Evolutionary conservation across 2,113 vertebrate species (phyloP).

Genomic region (Himantopus leucocephalus): DNA sequence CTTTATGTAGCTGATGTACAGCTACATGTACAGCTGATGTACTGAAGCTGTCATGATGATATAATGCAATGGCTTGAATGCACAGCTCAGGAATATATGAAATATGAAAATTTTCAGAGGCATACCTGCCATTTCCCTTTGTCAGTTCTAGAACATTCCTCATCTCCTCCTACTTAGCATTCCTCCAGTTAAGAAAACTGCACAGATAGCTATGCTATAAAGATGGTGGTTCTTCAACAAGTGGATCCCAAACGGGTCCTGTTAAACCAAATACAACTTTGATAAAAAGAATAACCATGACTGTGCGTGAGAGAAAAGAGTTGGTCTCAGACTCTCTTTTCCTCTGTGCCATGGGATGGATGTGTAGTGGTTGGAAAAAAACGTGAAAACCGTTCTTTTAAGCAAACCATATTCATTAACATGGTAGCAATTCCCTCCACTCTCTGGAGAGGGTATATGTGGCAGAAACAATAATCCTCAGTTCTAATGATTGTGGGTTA

Average conservation of each 20-base stretch:
- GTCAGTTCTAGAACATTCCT: background rate
- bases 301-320: background rate
- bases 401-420: background rate
- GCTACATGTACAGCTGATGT: background rate
- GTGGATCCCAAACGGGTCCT: background rate
- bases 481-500: conserved; percentile 6
- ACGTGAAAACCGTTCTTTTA: background rate
- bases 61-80: background rate
- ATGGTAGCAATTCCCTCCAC: background rate
- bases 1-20: background rate
- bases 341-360: background rate
- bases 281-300: background rate
- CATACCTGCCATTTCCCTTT: background rate
- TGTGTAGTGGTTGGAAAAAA: background rate
- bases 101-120: background rate
- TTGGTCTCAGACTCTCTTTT: background rate
- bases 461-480: conserved; percentile 1
- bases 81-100: background rate
- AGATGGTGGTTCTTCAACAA: background rate
- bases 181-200: background rate
- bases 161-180: background rate
- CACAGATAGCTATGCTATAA: background rate
- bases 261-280: background rate
- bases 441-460: background rate
- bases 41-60: background rate